Percentiles rank a stretch among this genome's conserved stretches.
Evolutionary conservation across 2,888 invertebrate species (phyloP).

Genomic region (Oxytorus armatus): DNA sequence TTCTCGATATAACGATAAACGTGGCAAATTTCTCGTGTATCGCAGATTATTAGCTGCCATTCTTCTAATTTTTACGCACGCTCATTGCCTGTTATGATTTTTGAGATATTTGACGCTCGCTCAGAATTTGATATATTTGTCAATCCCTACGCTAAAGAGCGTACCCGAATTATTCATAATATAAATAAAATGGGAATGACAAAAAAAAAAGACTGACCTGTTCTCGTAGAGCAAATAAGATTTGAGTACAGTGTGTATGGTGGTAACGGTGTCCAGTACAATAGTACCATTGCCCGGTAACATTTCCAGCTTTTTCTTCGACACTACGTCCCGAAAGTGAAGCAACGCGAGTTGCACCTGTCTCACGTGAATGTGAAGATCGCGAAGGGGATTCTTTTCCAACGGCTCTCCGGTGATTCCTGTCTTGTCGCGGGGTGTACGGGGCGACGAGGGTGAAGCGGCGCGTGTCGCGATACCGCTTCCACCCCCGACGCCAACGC

Average conservation of each 20-base stretch:
- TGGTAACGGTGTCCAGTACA: conserved; percentile 95
- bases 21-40: too few species aligned
- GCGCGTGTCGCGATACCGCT: conserved; percentile 83
- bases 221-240: conserved; percentile 86
- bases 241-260: conserved; percentile 89
- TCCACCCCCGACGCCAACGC: conserved; percentile 84
- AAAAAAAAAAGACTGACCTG: conserved; percentile 80
- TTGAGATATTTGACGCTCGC: too few species aligned
- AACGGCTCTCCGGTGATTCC: conserved; percentile 84
- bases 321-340: conserved; percentile 96
- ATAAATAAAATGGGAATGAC: conserved; percentile 1
- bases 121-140: too few species aligned
- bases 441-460: conserved; percentile 85
- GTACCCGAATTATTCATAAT: too few species aligned
- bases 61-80: too few species aligned
- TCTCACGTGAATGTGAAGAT: conserved; percentile 91
- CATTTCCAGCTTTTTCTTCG: conserved; percentile 96
- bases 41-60: too few species aligned
- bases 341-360: conserved; percentile 91
- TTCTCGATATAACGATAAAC: too few species aligned
- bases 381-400: conserved; percentile 88
- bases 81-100: too few species aligned
- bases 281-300: conserved; percentile 97
- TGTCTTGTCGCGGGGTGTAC: conserved; percentile 83
- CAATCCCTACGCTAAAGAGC: too few species aligned